These are phyloP conservation scores for Oceanodroma leucorhoa DNA, from an alignment of 2,797 vertebrate species.

Conservation along the genomic window DNA sequence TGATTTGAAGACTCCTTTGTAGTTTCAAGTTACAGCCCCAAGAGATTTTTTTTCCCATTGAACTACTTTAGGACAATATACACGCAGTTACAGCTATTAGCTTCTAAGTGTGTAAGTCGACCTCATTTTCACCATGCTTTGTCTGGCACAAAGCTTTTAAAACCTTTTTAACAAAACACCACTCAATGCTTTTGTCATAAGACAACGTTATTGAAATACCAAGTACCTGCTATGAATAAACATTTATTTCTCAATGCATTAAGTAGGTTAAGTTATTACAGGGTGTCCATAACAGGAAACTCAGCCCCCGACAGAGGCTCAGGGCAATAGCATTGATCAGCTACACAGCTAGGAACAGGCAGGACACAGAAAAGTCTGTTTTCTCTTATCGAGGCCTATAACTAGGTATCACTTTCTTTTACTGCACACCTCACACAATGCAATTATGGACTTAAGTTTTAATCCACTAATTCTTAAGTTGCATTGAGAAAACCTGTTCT, in stretches of 20 bases:
- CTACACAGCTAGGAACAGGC: background rate
- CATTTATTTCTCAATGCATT: background rate
- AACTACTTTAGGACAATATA: background rate
- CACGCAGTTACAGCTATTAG: background rate
- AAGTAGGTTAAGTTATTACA: background rate
- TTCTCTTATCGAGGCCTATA: background rate
- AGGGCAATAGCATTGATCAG: fast-evolving
- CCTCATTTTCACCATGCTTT: background rate
- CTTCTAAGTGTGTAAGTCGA: fast-evolving
- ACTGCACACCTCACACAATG: background rate
- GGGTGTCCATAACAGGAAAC: background rate
- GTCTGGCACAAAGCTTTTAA: background rate
- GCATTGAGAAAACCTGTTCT: background rate
- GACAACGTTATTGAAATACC: background rate
- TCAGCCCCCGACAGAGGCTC: too few relatives aligned
- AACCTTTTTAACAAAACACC: background rate
- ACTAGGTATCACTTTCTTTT: background rate
- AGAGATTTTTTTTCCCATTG: too few relatives aligned
- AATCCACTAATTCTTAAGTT: background rate
- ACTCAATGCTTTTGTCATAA: background rate
- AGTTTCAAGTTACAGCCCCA: background rate
- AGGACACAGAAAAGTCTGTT: background rate
- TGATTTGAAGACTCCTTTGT: background rate
- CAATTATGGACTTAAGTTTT: background rate
- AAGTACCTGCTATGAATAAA: background rate